Conservation (phyloP, 1,140 invertebrate genomes). For the Dryas iulia region DNA sequence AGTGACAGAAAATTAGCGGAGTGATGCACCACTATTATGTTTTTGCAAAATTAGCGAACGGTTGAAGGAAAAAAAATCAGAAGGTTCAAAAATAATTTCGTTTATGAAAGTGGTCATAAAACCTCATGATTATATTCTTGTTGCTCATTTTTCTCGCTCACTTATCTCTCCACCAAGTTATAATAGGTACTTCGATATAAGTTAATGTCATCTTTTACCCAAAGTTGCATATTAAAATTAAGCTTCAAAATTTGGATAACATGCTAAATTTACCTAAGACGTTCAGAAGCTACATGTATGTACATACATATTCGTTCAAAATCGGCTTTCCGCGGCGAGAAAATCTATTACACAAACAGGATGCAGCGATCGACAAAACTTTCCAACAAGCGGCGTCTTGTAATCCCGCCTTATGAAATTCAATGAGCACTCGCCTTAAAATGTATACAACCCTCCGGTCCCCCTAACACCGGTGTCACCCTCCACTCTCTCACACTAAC, state of each 20-base stretch:
- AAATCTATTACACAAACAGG: slow-evolving; percentile 33
- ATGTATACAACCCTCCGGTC: slow-evolving; percentile 21
- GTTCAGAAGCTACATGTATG: not conserved
- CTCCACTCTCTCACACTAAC: not conserved
- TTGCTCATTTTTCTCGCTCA: no score
- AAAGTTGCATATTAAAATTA: no score
- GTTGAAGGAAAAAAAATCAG: no score
- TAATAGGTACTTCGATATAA: no score
- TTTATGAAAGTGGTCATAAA: no score
- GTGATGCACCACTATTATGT: no score
- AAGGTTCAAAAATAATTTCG: no score
- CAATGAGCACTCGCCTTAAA: slow-evolving; percentile 34
- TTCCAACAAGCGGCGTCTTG: slow-evolving; percentile 29
- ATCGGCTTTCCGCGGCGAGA: slow-evolving; percentile 19
- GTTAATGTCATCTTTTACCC: no score
- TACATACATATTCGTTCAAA: not conserved
- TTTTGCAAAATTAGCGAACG: no score
- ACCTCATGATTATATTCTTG: no score
- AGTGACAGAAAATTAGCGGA: no score
- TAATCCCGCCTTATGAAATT: slow-evolving; percentile 35
- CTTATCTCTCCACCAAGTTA: no score
- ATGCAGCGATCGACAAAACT: slow-evolving; percentile 27
- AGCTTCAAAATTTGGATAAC: not conserved
- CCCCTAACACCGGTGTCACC: not conserved
- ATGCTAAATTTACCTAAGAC: not conserved